These are phyloP conservation scores for Zosterops pallidus DNA, from an alignment of 2,113 vertebrate genomes.

Conservation along the genomic window DNA sequence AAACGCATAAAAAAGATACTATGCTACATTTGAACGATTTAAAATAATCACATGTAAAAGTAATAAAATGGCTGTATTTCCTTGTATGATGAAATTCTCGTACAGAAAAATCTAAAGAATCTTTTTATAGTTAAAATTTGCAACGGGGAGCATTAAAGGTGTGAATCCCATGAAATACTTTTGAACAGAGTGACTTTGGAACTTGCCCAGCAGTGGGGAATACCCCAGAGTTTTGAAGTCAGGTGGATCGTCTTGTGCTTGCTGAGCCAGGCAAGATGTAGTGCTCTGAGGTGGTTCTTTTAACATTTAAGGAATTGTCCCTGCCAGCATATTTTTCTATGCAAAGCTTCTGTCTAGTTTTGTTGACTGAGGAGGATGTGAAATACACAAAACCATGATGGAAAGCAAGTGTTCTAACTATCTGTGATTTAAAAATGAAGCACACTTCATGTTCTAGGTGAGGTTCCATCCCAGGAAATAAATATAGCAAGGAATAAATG, in stretches of 20 bases:
- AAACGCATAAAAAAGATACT: not conserved
- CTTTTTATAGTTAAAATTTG: not conserved
- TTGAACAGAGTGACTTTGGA: not conserved
- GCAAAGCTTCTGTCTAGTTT: not conserved
- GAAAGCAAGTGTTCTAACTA: not conserved
- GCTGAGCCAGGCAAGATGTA: not conserved
- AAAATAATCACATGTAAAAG: rapidly evolving
- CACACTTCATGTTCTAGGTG: not conserved
- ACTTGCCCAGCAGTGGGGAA: not conserved
- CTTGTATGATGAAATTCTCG: not conserved
- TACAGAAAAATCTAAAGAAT: not conserved
- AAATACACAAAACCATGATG: not conserved
- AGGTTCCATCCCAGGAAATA: not conserved
- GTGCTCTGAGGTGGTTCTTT: not conserved
- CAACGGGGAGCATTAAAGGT: rapidly evolving
- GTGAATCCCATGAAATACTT: not conserved
- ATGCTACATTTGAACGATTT: not conserved
- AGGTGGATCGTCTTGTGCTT: not conserved
- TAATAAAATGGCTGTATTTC: not conserved
- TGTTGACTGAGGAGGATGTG: not conserved
- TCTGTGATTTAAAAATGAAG: not conserved
- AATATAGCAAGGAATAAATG: not conserved
- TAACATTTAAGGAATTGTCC: not conserved
- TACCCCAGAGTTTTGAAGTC: not conserved
- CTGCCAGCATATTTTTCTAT: not conserved